Evolutionary conservation across 2,113 vertebrate genomes (phyloP).

Genomic region (Progne subis): DNA sequence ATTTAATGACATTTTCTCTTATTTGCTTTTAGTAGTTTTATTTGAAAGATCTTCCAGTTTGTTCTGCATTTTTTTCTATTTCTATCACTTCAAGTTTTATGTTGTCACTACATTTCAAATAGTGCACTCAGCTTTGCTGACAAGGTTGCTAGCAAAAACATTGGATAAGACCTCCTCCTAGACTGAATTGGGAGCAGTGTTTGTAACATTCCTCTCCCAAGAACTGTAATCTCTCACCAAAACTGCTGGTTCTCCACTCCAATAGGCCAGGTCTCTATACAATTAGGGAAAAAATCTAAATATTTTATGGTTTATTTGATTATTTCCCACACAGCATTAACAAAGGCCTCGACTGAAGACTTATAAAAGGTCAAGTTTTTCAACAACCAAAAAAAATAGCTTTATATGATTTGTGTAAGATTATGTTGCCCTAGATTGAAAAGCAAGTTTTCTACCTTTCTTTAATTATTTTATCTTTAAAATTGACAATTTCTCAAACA

Average conservation of each 20-base stretch:
- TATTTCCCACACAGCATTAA: background rate
- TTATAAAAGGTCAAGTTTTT: background rate
- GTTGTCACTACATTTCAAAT: background rate
- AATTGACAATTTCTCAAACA: background rate
- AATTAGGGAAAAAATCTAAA: background rate
- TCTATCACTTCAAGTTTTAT: background rate
- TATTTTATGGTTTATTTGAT: background rate
- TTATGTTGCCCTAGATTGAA: background rate
- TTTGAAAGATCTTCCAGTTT: background rate
- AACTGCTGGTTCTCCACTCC: background rate
- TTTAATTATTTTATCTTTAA: background rate
- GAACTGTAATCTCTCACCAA: background rate
- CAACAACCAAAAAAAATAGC: background rate
- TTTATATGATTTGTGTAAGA: background rate
- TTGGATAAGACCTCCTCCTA: background rate
- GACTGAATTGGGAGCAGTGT: background rate
- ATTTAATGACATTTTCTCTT: background rate
- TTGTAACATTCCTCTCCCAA: background rate
- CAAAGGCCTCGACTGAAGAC: background rate
- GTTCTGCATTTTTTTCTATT: background rate
- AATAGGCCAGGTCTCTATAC: background rate
- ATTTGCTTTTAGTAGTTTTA: background rate
- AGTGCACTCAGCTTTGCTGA: background rate
- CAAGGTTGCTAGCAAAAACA: background rate
- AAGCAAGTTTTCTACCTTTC: background rate